These are phyloP conservation scores for Hylaeus anthracinus DNA, from an alignment of 1,140 invertebrate species.

Conservation along the genomic window DNA sequence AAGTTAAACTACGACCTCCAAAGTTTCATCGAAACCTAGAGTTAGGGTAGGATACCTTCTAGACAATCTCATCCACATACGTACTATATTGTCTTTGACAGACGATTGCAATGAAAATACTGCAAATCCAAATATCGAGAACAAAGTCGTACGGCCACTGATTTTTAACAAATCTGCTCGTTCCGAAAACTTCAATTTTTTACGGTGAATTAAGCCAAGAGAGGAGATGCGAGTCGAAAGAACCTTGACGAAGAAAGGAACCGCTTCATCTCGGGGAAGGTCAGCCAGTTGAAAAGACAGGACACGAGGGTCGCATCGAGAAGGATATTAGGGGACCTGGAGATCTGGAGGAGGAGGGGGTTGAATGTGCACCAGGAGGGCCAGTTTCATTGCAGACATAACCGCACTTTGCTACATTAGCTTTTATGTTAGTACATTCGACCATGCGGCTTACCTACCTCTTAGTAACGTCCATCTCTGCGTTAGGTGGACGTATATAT, in stretches of 20 bases:
- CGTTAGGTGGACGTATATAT: conserved; percentile 41
- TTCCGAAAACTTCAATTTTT: background rate
- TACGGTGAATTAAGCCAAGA: background rate
- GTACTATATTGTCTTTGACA: too few species aligned
- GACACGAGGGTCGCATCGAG: conserved; percentile 56
- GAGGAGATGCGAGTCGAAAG: background rate
- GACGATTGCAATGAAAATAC: too few species aligned
- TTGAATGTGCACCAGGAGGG: conserved; percentile 43
- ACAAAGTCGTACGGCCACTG: too few species aligned
- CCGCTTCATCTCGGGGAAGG: conserved; percentile 23
- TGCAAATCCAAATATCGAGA: too few species aligned
- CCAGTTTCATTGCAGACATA: conserved; percentile 63
- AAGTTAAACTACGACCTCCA: too few species aligned
- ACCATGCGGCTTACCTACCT: conserved; percentile 62
- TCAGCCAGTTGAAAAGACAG: conserved; percentile 41
- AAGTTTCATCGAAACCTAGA: too few species aligned
- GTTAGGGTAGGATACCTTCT: too few species aligned
- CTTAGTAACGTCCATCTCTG: conserved; percentile 60
- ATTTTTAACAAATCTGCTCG: background rate
- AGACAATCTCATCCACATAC: too few species aligned
- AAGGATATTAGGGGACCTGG: conserved; percentile 60
- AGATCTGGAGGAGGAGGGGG: conserved; percentile 25
- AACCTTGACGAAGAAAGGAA: background rate
- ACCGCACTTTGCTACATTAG: conserved; percentile 71
- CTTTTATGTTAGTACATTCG: conserved; percentile 69